A percentile compares a stretch with the other conserved stretches of the same genome.
Conservation (phyloP, 2,888 invertebrate genomes). For the Sarcophaga variegata region DNA sequence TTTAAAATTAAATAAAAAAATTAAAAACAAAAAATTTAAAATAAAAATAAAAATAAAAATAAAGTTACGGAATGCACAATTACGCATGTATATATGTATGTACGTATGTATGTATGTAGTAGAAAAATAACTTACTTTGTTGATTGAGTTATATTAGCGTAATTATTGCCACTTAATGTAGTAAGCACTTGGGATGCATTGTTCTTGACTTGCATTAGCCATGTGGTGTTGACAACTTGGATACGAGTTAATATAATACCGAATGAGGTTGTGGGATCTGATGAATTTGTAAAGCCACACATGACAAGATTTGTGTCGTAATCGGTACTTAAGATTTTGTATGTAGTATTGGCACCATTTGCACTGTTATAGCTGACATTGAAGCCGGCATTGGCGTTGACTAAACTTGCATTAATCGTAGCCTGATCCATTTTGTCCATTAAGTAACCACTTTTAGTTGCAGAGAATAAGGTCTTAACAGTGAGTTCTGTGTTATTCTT, state of each 20-base stretch:
- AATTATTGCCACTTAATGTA: slow-evolving; percentile 27
- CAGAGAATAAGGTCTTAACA: slow-evolving; percentile 72
- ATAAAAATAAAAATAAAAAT: background rate
- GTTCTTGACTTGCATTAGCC: slow-evolving; percentile 30
- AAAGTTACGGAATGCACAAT: background rate
- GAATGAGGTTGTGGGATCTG: slow-evolving; percentile 30
- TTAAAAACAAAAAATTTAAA: background rate
- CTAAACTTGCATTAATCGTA: slow-evolving; percentile 62
- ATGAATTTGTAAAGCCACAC: slow-evolving; percentile 47
- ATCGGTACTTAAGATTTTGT: slow-evolving; percentile 57
- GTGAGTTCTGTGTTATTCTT: slow-evolving; percentile 63
- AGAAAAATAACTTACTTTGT: slow-evolving; percentile 29
- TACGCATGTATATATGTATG: background rate
- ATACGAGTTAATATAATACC: slow-evolving; percentile 45
- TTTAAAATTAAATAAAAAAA: background rate
- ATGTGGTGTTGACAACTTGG: slow-evolving; percentile 9
- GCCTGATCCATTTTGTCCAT: slow-evolving; percentile 73
- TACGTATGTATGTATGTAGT: background rate
- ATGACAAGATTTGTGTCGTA: slow-evolving; percentile 37
- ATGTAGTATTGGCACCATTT: slow-evolving; percentile 53
- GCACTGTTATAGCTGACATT: slow-evolving; percentile 39
- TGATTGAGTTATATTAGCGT: slow-evolving; percentile 51
- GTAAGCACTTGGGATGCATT: slow-evolving; percentile 34
- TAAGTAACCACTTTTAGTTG: slow-evolving; percentile 70
- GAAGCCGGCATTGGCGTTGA: slow-evolving; percentile 44